Evolutionary conservation across 2,113 vertebrate species (phyloP).

Genomic region (Tyrannus savana): DNA sequence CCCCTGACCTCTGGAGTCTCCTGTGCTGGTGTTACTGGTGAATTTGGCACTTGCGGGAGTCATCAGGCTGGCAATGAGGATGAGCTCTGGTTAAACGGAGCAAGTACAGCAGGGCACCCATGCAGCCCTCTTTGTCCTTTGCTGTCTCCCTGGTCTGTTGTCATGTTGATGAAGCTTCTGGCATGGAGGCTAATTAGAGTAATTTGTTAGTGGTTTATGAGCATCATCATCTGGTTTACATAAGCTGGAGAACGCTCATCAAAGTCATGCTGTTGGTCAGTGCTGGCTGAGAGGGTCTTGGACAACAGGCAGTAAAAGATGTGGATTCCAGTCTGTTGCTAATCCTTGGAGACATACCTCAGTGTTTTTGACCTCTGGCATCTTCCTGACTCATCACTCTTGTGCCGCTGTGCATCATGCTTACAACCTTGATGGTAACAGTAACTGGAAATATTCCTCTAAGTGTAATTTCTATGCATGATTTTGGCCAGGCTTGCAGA

Average conservation of each 20-base stretch:
- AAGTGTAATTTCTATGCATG: neutral
- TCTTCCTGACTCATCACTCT: neutral
- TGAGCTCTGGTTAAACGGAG: neutral
- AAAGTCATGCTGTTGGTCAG: neutral
- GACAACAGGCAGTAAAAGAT: rapidly evolving
- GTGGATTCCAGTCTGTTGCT: rapidly evolving
- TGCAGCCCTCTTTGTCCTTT: rapidly evolving
- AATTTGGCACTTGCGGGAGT: rapidly evolving
- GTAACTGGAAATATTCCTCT: neutral
- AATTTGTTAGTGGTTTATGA: neutral
- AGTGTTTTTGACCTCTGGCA: neutral
- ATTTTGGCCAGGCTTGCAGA: neutral
- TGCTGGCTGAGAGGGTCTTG: neutral
- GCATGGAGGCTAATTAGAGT: neutral
- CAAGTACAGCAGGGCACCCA: neutral
- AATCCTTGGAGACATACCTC: neutral
- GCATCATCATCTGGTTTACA: neutral
- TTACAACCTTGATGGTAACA: neutral
- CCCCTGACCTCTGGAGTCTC: neutral
- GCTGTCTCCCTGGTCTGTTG: neutral
- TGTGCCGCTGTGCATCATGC: rapidly evolving
- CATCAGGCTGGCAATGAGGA: rapidly evolving
- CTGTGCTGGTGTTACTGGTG: neutral
- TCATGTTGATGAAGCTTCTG: neutral
- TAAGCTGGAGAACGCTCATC: rapidly evolving